Percentiles rank a stretch among this genome's conserved stretches.
Evolutionary conservation across 2,797 vertebrate genomes (phyloP).

Genomic region (Erpetoichthys calabaricus): DNA sequence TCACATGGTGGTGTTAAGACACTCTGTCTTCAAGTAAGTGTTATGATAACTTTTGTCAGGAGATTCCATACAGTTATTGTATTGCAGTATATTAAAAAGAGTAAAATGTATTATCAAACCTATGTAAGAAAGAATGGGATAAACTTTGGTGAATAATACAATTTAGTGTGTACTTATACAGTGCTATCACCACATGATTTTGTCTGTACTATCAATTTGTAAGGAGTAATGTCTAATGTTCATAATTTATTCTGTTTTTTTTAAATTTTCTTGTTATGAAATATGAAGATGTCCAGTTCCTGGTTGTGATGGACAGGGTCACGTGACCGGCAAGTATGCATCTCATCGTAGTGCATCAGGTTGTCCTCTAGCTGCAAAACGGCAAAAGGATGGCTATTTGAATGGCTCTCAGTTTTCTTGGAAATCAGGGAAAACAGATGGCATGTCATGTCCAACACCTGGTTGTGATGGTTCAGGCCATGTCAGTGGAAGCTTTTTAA

Average conservation of each 20-base stretch:
- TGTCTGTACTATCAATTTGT: too few species aligned
- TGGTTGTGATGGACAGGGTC: constrained; percentile 92
- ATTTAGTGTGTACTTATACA: too few species aligned
- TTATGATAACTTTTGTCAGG: too few species aligned
- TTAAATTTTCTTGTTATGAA: constrained; percentile 13
- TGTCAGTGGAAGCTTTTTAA: constrained; percentile 95
- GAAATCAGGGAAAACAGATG: constrained; percentile 96
- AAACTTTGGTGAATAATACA: too few species aligned
- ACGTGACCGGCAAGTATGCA: constrained; percentile 92
- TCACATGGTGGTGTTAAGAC: too few species aligned
- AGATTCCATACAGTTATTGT: too few species aligned
- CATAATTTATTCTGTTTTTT: constrained; percentile 7
- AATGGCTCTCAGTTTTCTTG: constrained; percentile 95
- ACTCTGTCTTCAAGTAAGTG: too few species aligned
- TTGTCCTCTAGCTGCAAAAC: constrained; percentile 88
- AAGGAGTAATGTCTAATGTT: neutral
- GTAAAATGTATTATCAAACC: too few species aligned
- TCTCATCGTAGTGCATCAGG: constrained; percentile 94
- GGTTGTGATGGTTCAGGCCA: constrained; percentile 94
- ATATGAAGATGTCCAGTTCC: constrained; percentile 84
- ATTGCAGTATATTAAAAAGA: too few species aligned
- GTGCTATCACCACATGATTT: too few species aligned
- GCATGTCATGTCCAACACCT: constrained; percentile 93
- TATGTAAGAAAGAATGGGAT: too few species aligned
- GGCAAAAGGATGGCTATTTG: constrained; percentile 91